These are phyloP conservation scores for Dusona sp. DNA, from an alignment of 2,888 invertebrate species.

Conservation along the genomic window DNA sequence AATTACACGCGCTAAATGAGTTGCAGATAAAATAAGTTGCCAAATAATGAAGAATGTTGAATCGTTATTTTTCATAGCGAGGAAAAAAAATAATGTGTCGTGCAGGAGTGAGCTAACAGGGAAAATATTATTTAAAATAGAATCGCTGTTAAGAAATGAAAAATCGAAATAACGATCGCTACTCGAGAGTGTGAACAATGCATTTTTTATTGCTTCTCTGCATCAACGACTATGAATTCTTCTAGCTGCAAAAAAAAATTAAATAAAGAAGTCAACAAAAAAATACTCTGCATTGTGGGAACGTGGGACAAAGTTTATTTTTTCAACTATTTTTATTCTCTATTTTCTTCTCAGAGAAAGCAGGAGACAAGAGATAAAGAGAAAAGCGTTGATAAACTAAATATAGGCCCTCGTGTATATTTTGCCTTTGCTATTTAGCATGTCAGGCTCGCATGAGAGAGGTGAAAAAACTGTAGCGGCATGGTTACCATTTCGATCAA, in stretches of 20 bases:
- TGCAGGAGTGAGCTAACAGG: no score
- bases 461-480: conserved; percentile 43
- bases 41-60: neutral
- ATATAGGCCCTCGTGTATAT: conserved; percentile 5
- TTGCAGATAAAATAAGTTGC: neutral
- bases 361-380: no score
- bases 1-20: neutral
- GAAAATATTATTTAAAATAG: neutral
- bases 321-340: neutral
- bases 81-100: neutral
- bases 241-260: neutral
- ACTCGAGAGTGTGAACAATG: neutral
- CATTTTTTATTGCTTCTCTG: conserved; percentile 1
- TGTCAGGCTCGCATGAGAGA: conserved; percentile 43
- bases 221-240: neutral
- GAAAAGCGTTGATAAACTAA: conserved; percentile 11
- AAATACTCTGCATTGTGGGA: neutral
- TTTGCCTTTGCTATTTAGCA: conserved; percentile 39
- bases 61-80: neutral
- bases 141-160: neutral
- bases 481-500: conserved; percentile 69
- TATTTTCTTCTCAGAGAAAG: neutral
- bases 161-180: neutral
- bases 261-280: no score
- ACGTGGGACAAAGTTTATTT: conserved; percentile 13